Conservation (phyloP, 2,888 invertebrate genomes). For the Trypoxylon attenuatum region DNA sequence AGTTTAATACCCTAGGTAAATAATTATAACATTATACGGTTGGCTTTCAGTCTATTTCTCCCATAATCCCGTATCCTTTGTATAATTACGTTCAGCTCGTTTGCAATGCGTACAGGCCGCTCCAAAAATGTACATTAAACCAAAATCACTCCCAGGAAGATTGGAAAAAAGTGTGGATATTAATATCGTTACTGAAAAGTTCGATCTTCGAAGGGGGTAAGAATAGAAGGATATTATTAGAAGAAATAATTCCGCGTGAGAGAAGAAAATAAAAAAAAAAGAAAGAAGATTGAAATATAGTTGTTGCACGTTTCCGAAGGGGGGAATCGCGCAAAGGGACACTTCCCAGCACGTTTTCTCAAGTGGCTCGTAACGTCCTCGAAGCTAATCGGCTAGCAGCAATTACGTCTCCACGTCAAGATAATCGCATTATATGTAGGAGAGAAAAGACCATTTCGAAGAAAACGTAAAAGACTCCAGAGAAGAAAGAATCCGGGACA, state of each 20-base stretch:
- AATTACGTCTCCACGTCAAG: background rate
- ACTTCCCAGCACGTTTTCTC: background rate
- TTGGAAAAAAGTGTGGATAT: too few species aligned
- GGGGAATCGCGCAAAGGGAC: background rate
- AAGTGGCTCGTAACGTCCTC: background rate
- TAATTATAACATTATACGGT: background rate
- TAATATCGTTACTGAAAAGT: background rate
- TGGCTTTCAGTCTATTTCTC: too few species aligned
- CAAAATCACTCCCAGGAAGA: too few species aligned
- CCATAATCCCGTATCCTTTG: too few species aligned
- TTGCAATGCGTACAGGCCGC: too few species aligned
- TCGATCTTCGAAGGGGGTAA: background rate
- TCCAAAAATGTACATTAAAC: too few species aligned
- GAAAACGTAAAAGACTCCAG: background rate
- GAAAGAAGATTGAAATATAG: background rate
- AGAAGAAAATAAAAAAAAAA: too few species aligned
- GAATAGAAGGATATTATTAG: background rate
- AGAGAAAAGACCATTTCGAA: background rate
- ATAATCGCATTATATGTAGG: conserved; percentile 25
- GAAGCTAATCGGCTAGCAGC: background rate
- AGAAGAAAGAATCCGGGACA: conserved; percentile 12
- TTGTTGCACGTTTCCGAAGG: background rate
- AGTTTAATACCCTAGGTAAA: conserved; percentile 42
- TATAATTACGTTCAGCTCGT: too few species aligned
- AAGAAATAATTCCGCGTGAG: too few species aligned